Percentiles rank a stretch among this genome's conserved stretches.
phyloP scores from a whole-genome alignment of 2,888 invertebrate species.

The Cotesia congregata region DNA sequence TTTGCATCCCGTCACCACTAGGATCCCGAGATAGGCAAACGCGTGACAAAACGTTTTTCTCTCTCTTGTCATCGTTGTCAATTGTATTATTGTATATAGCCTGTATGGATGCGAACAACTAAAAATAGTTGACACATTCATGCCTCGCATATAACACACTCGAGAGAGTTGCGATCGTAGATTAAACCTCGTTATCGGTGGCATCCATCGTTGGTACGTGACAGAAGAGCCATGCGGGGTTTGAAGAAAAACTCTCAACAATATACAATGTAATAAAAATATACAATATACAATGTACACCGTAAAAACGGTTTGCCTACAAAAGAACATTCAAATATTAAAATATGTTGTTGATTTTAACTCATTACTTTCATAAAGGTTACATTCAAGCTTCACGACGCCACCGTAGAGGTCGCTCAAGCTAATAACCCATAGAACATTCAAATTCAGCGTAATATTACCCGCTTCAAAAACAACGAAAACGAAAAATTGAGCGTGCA shows the following conservation, averaged over 20 bases:
- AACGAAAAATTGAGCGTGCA: conserved; percentile 49
- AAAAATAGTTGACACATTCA: conserved; percentile 35
- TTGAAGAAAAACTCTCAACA: conserved; percentile 6
- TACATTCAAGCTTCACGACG: not conserved
- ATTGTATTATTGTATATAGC: conserved; percentile 1
- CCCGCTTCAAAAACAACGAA: conserved; percentile 30
- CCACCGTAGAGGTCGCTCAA: conserved; percentile 2
- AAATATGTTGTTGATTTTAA: not conserved
- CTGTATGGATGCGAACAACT: conserved; percentile 10
- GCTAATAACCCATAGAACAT: not conserved
- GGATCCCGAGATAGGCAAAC: conserved; percentile 18
- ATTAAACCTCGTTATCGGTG: conserved; percentile 48
- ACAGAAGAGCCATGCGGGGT: conserved; percentile 40
- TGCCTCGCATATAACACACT: not conserved
- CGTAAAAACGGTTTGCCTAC: not conserved
- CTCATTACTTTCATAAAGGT: not conserved
- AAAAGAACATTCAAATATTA: not conserved
- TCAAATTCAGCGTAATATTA: conserved; percentile 17
- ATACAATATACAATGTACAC: conserved; percentile 27
- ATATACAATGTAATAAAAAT: not conserved
- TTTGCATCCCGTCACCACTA: conserved; percentile 20
- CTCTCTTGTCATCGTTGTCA: not conserved
- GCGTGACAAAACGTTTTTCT: conserved; percentile 9
- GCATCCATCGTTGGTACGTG: conserved; percentile 48
- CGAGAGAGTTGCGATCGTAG: conserved; percentile 35